phyloP scores from a whole-genome alignment of 1,140 invertebrate genomes.

The Philotrypesis tridentata region DNA sequence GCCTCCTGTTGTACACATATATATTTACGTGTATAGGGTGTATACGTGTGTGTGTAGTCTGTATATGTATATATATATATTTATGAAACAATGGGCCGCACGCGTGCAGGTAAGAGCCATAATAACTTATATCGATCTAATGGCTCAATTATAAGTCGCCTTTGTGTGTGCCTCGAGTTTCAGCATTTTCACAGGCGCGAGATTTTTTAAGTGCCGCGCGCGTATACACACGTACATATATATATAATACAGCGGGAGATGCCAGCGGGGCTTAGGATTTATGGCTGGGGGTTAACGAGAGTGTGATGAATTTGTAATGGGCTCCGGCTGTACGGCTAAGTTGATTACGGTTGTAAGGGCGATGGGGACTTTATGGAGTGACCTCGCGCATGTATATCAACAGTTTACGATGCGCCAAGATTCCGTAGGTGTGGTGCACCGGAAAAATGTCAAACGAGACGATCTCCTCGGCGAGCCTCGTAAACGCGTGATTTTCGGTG shows the following conservation, averaged over 20 bases:
- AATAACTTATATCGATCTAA: conserved; percentile 52
- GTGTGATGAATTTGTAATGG: neutral
- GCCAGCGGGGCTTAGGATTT: neutral
- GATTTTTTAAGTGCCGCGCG: neutral
- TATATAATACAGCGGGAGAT: neutral
- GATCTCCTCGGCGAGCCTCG: no score
- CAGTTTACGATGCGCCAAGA: no score
- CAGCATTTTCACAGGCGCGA: neutral
- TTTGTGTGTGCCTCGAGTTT: conserved; percentile 4
- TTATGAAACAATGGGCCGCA: neutral
- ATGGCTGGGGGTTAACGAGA: conserved; percentile 8
- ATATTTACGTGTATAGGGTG: no score
- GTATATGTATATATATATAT: neutral
- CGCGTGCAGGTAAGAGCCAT: neutral
- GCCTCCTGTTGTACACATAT: neutral
- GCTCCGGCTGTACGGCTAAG: neutral
- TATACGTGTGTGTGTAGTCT: no score
- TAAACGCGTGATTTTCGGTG: neutral
- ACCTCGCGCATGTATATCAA: no score
- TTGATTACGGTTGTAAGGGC: neutral
- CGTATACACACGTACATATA: neutral
- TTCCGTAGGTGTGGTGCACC: no score
- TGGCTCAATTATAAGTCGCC: conserved; percentile 43
- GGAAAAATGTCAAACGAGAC: no score
- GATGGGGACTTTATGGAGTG: neutral